Evolutionary conservation across 2,113 vertebrate species (phyloP).

Genomic region (Ochotona curzoniae): DNA sequence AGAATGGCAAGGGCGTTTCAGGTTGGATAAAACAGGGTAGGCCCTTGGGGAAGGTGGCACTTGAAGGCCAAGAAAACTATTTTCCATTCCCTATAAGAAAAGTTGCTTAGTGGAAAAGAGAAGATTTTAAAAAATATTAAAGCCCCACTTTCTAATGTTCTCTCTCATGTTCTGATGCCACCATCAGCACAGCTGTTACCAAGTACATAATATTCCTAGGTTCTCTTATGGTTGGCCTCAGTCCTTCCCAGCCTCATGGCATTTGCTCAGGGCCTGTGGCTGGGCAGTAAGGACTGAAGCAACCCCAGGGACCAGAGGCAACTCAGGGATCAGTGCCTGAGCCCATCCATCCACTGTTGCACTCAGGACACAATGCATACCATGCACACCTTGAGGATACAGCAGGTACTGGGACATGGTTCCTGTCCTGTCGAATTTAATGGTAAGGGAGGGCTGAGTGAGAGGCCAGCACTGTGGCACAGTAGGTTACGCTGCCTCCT

Average conservation of each 20-base stretch:
- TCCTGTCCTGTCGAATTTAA: not conserved
- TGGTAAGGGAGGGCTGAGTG: not conserved
- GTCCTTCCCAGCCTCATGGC: not conserved
- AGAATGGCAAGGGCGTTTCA: not conserved
- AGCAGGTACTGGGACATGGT: not conserved
- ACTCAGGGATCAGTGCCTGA: not conserved
- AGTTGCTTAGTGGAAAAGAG: conserved; percentile 31
- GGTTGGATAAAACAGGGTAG: not conserved
- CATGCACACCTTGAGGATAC: not conserved
- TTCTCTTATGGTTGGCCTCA: not conserved
- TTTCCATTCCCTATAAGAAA: conserved; percentile 16
- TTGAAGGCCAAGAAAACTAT: not conserved
- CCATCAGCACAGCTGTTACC: not conserved
- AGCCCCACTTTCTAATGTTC: not conserved
- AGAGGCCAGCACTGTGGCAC: not conserved
- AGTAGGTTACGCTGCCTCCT: not conserved
- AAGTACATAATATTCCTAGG: not conserved
- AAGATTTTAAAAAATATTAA: not conserved
- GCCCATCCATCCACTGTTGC: not conserved
- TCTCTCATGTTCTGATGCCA: not conserved
- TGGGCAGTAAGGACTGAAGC: not conserved
- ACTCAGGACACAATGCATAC: not conserved
- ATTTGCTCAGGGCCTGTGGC: not conserved
- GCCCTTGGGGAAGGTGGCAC: not conserved
- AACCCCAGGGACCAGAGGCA: not conserved